Evolutionary conservation across 2,797 vertebrate genomes (phyloP).

Genomic region (Brachymystax lenok): DNA sequence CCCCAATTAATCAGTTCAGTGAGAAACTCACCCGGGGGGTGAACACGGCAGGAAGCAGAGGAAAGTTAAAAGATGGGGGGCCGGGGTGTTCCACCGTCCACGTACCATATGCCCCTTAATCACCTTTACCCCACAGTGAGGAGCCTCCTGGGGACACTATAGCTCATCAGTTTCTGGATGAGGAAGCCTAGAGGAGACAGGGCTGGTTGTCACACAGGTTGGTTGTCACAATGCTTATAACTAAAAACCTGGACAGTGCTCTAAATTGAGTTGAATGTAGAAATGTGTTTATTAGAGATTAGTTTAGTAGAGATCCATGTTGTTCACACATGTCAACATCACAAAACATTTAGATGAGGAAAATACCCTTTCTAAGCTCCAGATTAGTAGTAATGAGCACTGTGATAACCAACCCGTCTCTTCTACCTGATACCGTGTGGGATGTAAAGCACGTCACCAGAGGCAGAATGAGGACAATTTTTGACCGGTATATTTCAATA

Average conservation of each 20-base stretch:
- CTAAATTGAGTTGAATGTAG: not conserved
- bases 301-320: not conserved
- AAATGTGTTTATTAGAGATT: not conserved
- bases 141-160: too few relatives aligned
- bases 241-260: not conserved
- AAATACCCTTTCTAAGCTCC: too few relatives aligned
- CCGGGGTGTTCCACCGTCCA: slow-evolving; percentile 24
- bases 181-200: not conserved
- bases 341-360: too few relatives aligned
- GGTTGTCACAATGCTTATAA: not conserved
- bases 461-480: not conserved
- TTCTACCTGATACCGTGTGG: not conserved
- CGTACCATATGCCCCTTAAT: not conserved
- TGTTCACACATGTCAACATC: too few relatives aligned
- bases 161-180: not conserved
- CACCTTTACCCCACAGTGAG: not conserved
- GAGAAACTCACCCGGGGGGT: slow-evolving; percentile 50
- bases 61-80: slow-evolving; percentile 15
- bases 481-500: not conserved
- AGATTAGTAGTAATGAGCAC: too few relatives aligned
- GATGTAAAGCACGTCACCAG: not conserved
- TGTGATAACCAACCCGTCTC: too few relatives aligned
- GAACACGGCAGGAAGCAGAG: slow-evolving; percentile 28
- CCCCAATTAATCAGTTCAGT: slow-evolving; percentile 73
- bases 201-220: not conserved